These are phyloP conservation scores for Lagorchestes hirsutus DNA, from an alignment of 2,797 vertebrate genomes.

Conservation along the genomic window DNA sequence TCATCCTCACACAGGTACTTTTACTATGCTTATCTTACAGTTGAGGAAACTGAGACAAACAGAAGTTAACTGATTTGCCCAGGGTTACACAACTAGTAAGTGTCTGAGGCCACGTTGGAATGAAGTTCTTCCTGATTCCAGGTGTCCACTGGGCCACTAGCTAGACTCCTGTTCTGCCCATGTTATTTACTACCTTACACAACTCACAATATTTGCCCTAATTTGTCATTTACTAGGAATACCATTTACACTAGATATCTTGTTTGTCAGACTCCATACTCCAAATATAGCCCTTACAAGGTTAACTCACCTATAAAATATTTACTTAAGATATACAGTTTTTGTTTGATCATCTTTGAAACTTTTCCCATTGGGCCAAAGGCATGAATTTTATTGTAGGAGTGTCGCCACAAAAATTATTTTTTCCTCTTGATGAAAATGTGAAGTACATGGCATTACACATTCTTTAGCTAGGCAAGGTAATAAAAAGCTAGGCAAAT, in stretches of 20 bases:
- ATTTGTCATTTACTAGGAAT: not conserved
- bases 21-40: not conserved
- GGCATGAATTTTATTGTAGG: not conserved
- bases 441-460: not conserved
- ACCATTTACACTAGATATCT: not conserved
- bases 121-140: not conserved
- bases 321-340: conserved; percentile 44
- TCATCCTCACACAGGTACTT: not conserved
- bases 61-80: not conserved
- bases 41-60: not conserved
- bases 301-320: conserved; percentile 34
- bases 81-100: not conserved
- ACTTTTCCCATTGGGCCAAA: conserved; percentile 46
- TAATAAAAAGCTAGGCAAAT: conserved; percentile 4
- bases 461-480: not conserved
- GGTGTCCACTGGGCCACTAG: not conserved
- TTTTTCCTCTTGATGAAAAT: conserved; percentile 20
- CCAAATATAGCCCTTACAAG: conserved; percentile 22
- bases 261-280: not conserved
- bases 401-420: conserved; percentile 44
- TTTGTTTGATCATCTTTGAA: conserved; percentile 61
- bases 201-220: not conserved
- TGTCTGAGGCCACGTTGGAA: not conserved
- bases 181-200: not conserved
- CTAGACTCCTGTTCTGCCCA: not conserved